These are phyloP conservation scores for Apantesis nais DNA, from an alignment of 2,888 invertebrate species.

Conservation along the genomic window DNA sequence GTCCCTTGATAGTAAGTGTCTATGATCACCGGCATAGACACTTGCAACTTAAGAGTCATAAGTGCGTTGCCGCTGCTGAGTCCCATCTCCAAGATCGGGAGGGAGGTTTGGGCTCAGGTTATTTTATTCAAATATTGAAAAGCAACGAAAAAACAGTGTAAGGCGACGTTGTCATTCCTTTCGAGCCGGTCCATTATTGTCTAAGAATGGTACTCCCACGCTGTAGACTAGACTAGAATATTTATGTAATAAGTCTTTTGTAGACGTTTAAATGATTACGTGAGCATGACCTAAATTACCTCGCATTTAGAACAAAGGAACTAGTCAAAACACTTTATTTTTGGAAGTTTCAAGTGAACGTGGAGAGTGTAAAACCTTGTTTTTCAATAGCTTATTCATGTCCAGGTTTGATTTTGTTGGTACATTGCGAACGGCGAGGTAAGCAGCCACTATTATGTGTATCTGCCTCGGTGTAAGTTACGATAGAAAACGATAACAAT, in stretches of 20 bases:
- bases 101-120: no score
- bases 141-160: no score
- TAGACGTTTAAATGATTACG: background rate
- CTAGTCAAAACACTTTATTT: constrained; percentile 32
- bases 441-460: constrained; percentile 55
- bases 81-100: no score
- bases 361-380: constrained; percentile 56
- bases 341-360: constrained; percentile 50
- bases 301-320: constrained; percentile 17
- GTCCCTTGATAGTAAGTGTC: no score
- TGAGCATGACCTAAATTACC: constrained; percentile 24
- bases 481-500: background rate
- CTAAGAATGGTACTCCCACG: background rate
- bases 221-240: no score
- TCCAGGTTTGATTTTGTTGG: constrained; percentile 62
- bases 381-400: constrained; percentile 71
- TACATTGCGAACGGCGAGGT: constrained; percentile 56
- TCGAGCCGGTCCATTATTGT: background rate
- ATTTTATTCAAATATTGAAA: no score
- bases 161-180: background rate
- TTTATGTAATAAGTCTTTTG: background rate
- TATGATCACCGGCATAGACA: no score
- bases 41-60: no score
- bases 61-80: no score
- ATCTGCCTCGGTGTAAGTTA: constrained; percentile 36